These are phyloP conservation scores for Zaprionus lachaisei DNA, from an alignment of 1,140 invertebrate genomes.

Conservation along the genomic window DNA sequence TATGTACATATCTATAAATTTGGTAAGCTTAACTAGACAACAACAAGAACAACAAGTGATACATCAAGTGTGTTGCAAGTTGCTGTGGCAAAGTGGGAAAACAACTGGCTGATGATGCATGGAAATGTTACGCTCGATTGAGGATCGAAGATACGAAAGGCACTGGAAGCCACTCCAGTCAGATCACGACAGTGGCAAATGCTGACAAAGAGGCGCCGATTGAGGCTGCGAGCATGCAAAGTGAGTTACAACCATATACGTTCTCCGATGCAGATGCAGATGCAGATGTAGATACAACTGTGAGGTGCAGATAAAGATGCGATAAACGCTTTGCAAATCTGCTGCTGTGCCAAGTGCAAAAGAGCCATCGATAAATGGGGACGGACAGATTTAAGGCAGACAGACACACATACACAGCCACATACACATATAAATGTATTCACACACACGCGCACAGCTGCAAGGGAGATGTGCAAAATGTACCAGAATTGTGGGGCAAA, in stretches of 20 bases:
- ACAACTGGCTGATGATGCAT: slow-evolving; percentile 61
- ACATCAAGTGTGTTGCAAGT: slow-evolving; percentile 38
- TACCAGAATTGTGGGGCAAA: slow-evolving; percentile 33
- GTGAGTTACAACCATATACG: slow-evolving; percentile 12
- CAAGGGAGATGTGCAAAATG: slow-evolving; percentile 66
- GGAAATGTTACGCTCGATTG: slow-evolving; percentile 67
- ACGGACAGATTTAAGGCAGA: not conserved
- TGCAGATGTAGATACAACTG: slow-evolving; percentile 25
- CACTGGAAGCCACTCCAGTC: slow-evolving; percentile 15
- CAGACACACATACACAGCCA: slow-evolving; percentile 43
- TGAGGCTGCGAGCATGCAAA: slow-evolving; percentile 19
- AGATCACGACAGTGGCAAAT: slow-evolving; percentile 24
- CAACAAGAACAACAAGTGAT: slow-evolving; percentile 40
- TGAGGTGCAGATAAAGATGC: slow-evolving; percentile 38
- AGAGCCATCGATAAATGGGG: slow-evolving; percentile 17
- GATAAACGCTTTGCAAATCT: slow-evolving; percentile 35
- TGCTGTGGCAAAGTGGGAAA: slow-evolving; percentile 53
- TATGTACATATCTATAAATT: not conserved
- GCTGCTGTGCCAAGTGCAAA: slow-evolving; percentile 11
- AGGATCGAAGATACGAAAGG: slow-evolving; percentile 43
- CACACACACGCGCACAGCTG: slow-evolving; percentile 43
- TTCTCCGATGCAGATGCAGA: slow-evolving; percentile 6
- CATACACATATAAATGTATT: slow-evolving; percentile 17
- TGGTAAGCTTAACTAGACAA: slow-evolving; percentile 15
- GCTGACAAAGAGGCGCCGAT: not conserved